These are phyloP conservation scores for Branchellion lobata DNA, from an alignment of 2,888 invertebrate genomes.

Conservation along the genomic window DNA sequence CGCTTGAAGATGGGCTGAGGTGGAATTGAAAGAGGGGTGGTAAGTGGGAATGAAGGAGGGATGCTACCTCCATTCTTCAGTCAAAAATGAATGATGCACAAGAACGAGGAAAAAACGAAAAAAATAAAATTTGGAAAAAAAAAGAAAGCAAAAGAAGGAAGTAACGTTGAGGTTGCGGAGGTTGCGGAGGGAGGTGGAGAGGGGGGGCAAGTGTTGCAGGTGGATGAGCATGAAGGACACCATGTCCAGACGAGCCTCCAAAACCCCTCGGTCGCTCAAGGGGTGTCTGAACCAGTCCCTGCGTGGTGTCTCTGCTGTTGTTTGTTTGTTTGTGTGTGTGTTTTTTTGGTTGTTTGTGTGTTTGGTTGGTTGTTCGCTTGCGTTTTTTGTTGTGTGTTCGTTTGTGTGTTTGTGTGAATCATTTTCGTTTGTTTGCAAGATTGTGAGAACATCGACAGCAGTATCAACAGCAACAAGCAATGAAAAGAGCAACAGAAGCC, in stretches of 20 bases:
- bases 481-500: no score
- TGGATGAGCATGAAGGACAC: neutral
- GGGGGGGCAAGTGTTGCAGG: neutral
- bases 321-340: no score
- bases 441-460: no score
- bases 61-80: no score
- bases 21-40: neutral
- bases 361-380: neutral
- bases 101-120: no score
- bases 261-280: conserved; percentile 3
- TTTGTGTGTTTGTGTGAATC: no score
- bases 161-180: neutral
- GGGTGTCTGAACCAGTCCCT: conserved; percentile 32
- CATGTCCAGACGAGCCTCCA: neutral
- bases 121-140: no score
- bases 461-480: no score
- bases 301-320: neutral
- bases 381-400: neutral
- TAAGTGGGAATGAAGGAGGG: no score
- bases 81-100: no score
- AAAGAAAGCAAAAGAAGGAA: no score
- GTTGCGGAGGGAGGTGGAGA: neutral
- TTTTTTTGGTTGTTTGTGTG: neutral
- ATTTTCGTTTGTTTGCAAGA: no score
- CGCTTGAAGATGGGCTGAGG: conserved; percentile 21